phyloP scores from a whole-genome alignment of 2,797 vertebrate species.

The Poecilia gillii region DNA sequence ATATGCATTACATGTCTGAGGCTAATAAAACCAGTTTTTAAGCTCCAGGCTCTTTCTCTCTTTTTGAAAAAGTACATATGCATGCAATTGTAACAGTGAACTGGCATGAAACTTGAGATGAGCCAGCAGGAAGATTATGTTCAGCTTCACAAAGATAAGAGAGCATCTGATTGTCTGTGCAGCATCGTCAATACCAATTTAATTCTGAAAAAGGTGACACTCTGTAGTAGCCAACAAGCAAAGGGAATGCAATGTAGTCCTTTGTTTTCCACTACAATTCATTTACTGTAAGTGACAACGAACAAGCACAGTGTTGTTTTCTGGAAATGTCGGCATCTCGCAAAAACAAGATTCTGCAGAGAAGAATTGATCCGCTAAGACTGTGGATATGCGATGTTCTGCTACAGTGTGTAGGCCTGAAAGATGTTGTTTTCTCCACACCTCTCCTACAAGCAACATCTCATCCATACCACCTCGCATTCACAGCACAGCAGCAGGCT shows the following conservation, averaged over 20 bases:
- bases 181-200: neutral
- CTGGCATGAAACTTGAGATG: neutral
- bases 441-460: constrained; percentile 47
- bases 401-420: constrained; percentile 37
- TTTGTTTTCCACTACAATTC: neutral
- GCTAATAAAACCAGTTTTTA: constrained; percentile 8
- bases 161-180: neutral
- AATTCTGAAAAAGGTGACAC: neutral
- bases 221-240: neutral
- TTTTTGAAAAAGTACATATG: neutral
- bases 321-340: constrained; percentile 9
- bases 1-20: constrained; percentile 41
- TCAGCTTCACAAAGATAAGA: neutral
- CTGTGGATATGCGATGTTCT: constrained; percentile 22
- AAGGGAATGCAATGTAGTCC: neutral
- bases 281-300: neutral
- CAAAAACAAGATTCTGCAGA: constrained; percentile 23
- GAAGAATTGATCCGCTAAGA: neutral
- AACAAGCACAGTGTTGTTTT: constrained; percentile 1
- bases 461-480: constrained; percentile 62
- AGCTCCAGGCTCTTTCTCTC: neutral
- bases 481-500: constrained; percentile 58
- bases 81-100: neutral
- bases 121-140: neutral
- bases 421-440: constrained; percentile 39